A percentile compares a stretch with the other conserved stretches of the same genome.
These are phyloP conservation scores for Arizona elegans DNA, from an alignment of 2,113 vertebrate species.

Conservation along the genomic window DNA sequence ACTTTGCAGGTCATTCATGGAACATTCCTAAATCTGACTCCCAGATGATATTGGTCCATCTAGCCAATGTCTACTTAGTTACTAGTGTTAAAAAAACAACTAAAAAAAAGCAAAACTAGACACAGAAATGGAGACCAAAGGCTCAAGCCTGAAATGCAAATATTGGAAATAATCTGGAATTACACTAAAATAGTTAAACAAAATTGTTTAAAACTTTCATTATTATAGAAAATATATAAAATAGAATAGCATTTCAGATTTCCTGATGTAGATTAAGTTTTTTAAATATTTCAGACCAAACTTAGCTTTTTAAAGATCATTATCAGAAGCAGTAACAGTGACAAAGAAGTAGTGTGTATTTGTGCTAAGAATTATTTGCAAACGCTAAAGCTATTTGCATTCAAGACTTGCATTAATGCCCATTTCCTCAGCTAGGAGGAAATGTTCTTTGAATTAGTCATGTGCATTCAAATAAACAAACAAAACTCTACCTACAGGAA, in stretches of 20 bases:
- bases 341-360: not conserved
- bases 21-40: not conserved
- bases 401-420: constrained; percentile 58
- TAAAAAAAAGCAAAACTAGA: not conserved
- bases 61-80: not conserved
- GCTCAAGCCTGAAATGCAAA: not conserved
- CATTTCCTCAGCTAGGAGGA: constrained; percentile 63
- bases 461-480: constrained; percentile 53
- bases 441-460: constrained; percentile 64
- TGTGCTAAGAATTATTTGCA: not conserved
- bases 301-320: not conserved
- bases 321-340: not conserved
- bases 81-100: not conserved
- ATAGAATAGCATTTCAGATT: not conserved
- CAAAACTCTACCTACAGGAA: constrained; percentile 22
- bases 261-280: not conserved
- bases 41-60: not conserved
- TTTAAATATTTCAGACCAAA: not conserved
- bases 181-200: not conserved
- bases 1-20: not conserved
- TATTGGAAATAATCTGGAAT: not conserved
- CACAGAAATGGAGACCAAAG: not conserved
- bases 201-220: not conserved
- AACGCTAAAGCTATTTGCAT: constrained; percentile 60
- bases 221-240: not conserved